Evolutionary conservation across 2,888 invertebrate genomes (phyloP).

Genomic region (Capitulum mitella): DNA sequence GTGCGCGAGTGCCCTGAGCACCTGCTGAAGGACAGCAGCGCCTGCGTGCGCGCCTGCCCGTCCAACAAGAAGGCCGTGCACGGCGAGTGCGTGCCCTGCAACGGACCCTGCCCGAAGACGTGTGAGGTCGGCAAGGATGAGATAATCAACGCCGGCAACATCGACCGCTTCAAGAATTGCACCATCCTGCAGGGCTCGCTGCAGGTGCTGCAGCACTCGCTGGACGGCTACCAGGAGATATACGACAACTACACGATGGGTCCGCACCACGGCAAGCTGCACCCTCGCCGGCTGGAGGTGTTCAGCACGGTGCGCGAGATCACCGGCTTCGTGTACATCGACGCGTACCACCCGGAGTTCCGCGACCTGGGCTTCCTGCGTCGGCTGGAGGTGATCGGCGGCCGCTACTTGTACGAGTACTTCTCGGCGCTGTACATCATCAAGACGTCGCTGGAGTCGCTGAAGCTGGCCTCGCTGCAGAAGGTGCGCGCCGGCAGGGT

Average conservation of each 20-base stretch:
- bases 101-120: constrained; percentile 93
- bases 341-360: constrained; percentile 75
- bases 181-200: constrained; percentile 91
- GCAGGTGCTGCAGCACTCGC: constrained; percentile 78
- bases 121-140: constrained; percentile 56
- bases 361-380: constrained; percentile 83
- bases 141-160: constrained; percentile 75
- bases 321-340: constrained; percentile 84
- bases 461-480: constrained; percentile 74
- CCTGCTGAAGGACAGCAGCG: constrained; percentile 83
- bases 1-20: constrained; percentile 94
- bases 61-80: constrained; percentile 76
- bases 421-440: constrained; percentile 84
- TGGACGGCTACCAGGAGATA: constrained; percentile 79
- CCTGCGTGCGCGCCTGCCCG: constrained; percentile 88
- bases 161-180: constrained; percentile 79
- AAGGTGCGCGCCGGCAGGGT: constrained; percentile 80
- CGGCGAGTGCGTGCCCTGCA: constrained; percentile 86
- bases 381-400: constrained; percentile 88
- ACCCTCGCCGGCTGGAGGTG: constrained; percentile 74
- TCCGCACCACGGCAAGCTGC: constrained; percentile 68
- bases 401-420: constrained; percentile 75
- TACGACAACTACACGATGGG: constrained; percentile 72
- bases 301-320: constrained; percentile 87
- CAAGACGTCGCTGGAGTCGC: constrained; percentile 73